A percentile compares a stretch with the other conserved stretches of the same genome.
Conservation (phyloP, 2,797 vertebrate genomes). For the Poeciliopsis paucimaculata region DNA sequence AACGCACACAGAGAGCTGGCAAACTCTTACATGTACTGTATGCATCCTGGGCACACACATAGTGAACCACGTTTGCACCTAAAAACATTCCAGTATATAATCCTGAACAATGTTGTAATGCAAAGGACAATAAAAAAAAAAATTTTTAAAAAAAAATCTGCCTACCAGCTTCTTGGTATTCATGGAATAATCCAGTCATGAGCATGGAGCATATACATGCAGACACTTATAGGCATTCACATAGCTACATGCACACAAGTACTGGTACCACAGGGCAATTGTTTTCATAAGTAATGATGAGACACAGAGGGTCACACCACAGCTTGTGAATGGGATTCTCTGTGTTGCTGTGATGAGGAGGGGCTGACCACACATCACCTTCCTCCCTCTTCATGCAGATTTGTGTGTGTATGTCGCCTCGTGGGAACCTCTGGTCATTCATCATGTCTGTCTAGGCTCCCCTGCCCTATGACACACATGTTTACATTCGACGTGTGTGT, state of each 20-base stretch:
- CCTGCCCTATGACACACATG: conserved; percentile 77
- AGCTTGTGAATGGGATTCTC: conserved; percentile 74
- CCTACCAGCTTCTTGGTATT: background rate
- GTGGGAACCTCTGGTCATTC: conserved; percentile 77
- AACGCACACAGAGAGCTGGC: conserved; percentile 3
- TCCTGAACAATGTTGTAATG: background rate
- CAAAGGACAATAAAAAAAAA: background rate
- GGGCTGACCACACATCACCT: conserved; percentile 75
- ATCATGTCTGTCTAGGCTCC: conserved; percentile 81
- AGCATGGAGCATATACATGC: background rate
- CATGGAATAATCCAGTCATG: background rate
- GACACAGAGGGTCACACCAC: conserved; percentile 44
- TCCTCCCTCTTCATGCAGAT: conserved; percentile 56
- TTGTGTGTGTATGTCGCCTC: conserved; percentile 71
- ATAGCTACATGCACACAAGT: conserved; percentile 12
- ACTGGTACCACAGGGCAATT: conserved; percentile 55
- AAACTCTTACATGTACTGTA: conserved; percentile 4
- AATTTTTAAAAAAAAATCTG: background rate
- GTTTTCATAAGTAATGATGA: conserved; percentile 74
- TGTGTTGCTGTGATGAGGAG: conserved; percentile 66
- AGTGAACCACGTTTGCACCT: background rate
- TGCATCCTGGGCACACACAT: conserved; percentile 11
- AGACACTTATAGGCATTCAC: background rate
- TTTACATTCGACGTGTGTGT: conserved; percentile 78
- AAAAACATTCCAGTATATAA: background rate